phyloP scores from a whole-genome alignment of 2,888 invertebrate genomes.

The Sarcophaga subvicina region DNA sequence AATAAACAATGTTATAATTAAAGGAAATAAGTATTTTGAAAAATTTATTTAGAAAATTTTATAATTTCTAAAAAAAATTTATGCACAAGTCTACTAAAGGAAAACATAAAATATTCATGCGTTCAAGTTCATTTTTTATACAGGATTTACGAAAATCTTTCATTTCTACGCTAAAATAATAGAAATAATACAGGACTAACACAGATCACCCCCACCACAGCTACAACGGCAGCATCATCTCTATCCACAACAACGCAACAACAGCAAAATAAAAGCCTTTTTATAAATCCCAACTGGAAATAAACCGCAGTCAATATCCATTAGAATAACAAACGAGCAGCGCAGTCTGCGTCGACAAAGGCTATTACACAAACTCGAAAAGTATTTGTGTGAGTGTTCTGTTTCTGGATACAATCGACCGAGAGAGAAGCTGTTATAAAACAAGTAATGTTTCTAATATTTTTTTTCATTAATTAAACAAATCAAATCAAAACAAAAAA shows the following conservation, averaged over 20 bases:
- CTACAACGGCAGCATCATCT: neutral
- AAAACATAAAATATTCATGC: slow-evolving; percentile 73
- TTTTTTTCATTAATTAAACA: slow-evolving; percentile 54
- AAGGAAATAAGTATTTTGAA: slow-evolving; percentile 69
- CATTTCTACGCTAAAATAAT: slow-evolving; percentile 66
- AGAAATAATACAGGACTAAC: slow-evolving; percentile 68
- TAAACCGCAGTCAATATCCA: neutral
- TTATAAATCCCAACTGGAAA: slow-evolving; percentile 16
- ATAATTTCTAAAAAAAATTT: slow-evolving; percentile 69
- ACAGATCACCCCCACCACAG: neutral
- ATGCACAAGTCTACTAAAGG: slow-evolving; percentile 69
- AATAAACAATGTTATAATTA: slow-evolving; percentile 16
- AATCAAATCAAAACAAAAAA: slow-evolving; percentile 28
- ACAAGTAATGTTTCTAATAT: slow-evolving; percentile 67
- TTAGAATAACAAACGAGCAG: neutral
- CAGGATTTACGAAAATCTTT: slow-evolving; percentile 75
- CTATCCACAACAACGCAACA: slow-evolving; percentile 24
- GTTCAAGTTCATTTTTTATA: slow-evolving; percentile 77
- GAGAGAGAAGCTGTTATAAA: slow-evolving; percentile 62
- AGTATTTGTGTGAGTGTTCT: slow-evolving; percentile 27
- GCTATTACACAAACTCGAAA: slow-evolving; percentile 33
- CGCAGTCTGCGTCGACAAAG: neutral
- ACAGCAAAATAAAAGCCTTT: slow-evolving; percentile 53
- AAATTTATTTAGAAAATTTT: slow-evolving; percentile 64
- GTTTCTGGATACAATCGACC: slow-evolving; percentile 25